Evolutionary conservation across 1,140 invertebrate species (phyloP).

Genomic region (Platorchestia sp.): DNA sequence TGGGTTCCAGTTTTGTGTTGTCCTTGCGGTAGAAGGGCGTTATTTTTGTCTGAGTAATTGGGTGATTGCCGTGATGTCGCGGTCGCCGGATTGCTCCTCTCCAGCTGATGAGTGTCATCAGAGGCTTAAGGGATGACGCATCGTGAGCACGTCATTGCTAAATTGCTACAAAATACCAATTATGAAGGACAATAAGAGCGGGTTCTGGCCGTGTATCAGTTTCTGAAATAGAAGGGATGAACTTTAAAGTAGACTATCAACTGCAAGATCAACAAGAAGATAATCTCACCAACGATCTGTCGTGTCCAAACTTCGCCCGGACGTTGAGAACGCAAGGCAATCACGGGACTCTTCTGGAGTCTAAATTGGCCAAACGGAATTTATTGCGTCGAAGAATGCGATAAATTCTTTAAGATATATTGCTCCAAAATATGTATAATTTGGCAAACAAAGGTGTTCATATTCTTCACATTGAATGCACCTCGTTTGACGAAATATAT

Average conservation of each 20-base stretch:
- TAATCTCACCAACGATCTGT: constrained; percentile 7
- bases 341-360: not conserved
- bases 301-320: not conserved
- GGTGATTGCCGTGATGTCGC: constrained; percentile 4
- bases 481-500: not conserved
- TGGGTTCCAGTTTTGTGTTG: constrained; percentile 30
- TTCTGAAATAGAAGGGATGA: constrained; percentile 17
- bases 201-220: constrained; percentile 3
- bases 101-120: not conserved
- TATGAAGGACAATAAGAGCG: not conserved
- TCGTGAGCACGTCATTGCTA: constrained; percentile 33
- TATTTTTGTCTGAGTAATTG: constrained; percentile 1
- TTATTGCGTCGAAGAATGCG: not conserved
- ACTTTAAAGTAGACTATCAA: constrained; percentile 1
- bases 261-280: not conserved
- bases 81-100: not conserved
- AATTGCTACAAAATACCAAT: not conserved
- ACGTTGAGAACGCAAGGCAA: not conserved
- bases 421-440: not conserved
- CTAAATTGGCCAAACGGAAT: not conserved
- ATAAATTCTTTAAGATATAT: not conserved
- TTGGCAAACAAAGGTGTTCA: not conserved
- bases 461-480: not conserved
- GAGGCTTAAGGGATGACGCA: not conserved
- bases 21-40: not conserved